Base-by-base conservation (phyloP, 2,888 invertebrate genomes). In the Drosophila mettleri region DNA sequence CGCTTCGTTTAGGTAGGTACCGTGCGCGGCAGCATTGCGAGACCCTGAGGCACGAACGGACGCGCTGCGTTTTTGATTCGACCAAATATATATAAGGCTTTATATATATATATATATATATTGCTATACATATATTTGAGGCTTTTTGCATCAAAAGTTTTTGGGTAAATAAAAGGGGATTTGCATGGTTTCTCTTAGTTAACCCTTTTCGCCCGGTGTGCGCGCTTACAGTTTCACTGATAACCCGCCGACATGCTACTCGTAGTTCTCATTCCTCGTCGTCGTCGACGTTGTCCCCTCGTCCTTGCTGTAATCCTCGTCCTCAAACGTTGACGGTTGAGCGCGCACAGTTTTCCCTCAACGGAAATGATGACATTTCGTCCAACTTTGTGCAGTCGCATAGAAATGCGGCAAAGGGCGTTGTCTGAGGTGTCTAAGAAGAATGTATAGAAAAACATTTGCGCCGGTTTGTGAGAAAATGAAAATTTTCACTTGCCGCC, bases 351-450 rank as follows among this genome's bases (percentile, higher is more conserved):
- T 72, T 79, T 77, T 49, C 79, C 80, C 49, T 48, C 77, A 89
- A 75, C 80, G 88, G 89, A 89, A 88, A 88, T 89, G 84, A 87
- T 88, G 88, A 88, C 89, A 88, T 89, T 89, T 85, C 89, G 88
- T 89, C 88, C 75, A 88, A 89, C 85, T 87, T 75, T 83, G 83
- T 86, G 84, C 83, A 86, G 36, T 83, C 86, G 77, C 79, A 76
- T 74, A 86, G 83, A 86, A 83, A 84, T 79, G 72, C 53, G 67
- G 69, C 52, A 71, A 63, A 74, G 58, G 64, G 22, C 76, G 62
- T 63, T 73, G 72, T 58, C 65, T 61, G 31, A 76, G 77, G 77
- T 78, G 78, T 77, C 78, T 78, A 68, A 60, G 78, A 70, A 60
- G 43, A 74, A 65, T 60, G 68, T 74, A 61, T 57, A 63, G 70